Evolutionary conservation across 2,797 vertebrate genomes (phyloP).

Genomic region (Chaetophractus vellerosus): DNA sequence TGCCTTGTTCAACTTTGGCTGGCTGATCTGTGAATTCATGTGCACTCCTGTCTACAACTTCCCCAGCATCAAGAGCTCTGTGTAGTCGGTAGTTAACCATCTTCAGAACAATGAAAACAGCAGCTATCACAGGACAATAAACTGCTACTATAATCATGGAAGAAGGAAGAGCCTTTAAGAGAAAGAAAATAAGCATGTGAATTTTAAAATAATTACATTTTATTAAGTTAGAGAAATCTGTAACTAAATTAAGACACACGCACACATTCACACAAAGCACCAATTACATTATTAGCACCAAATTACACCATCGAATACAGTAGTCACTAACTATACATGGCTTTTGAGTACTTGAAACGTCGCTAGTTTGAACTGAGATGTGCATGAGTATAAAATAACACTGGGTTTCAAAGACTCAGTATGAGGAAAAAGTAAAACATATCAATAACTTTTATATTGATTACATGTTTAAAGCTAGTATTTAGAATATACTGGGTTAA

Average conservation of each 20-base stretch:
- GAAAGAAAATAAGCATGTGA: slow-evolving; percentile 64
- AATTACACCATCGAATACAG: not conserved
- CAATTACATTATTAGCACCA: not conserved
- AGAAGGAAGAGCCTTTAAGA: slow-evolving; percentile 96
- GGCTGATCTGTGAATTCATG: slow-evolving; percentile 92
- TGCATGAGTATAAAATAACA: not conserved
- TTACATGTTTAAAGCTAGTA: not conserved
- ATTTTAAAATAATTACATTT: slow-evolving; percentile 58
- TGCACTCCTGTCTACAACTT: slow-evolving; percentile 96
- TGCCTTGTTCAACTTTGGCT: slow-evolving; percentile 92
- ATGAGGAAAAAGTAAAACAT: not conserved
- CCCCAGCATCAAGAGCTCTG: slow-evolving; percentile 97
- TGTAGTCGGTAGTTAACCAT: slow-evolving; percentile 98
- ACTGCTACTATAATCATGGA: slow-evolving; percentile 98
- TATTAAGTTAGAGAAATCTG: slow-evolving; percentile 60
- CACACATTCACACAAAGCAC: slow-evolving; percentile 36
- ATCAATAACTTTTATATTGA: not conserved
- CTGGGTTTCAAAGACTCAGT: not conserved
- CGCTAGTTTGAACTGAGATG: not conserved
- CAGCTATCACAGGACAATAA: slow-evolving; percentile 98
- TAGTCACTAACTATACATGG: not conserved
- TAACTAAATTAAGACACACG: slow-evolving; percentile 50
- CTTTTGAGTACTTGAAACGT: not conserved
- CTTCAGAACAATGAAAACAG: slow-evolving; percentile 98
- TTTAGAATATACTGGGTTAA: slow-evolving; percentile 27